Evolutionary conservation across 2,113 vertebrate genomes (phyloP), one percentile per base, ranked within the genome.

Genomic region (Channa maculata): DNA sequence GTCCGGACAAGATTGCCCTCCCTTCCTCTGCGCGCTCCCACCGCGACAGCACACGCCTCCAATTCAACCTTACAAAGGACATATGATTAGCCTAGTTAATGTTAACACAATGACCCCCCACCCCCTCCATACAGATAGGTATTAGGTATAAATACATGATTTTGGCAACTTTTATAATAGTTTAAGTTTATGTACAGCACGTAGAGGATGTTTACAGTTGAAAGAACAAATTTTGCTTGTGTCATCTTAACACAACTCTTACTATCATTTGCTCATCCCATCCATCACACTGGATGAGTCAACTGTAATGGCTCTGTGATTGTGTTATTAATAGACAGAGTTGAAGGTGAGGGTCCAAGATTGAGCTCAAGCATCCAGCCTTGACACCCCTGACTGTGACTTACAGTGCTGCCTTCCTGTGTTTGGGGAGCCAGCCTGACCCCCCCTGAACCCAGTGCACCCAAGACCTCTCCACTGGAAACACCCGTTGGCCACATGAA

Each of bases 11-110:
- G 81, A 87, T 91, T 86, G 91, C 93, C 94, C 94, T 93, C 93
- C 94, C 93, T 95, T 93, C 94, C 94, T 92, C 70, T 94, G 91
- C 88, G 87, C 92, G 84, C 89, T 88, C 89, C 71, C 91, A 71
- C 78, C 67, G 83, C 84, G 50, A 80, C 87, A 90, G 92, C 93
- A 89, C 93, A 93, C 94, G 93, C 94, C 93, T 93, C 89, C 91
- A 88, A 83, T 88, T 87, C 91, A 88, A 73, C 65, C 60, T 79
- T 59, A 83, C 83, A 84, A 88, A 86, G 81, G 70, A 67, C 75
- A 82, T 67, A 84, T 79, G 84, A 82, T 87, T 84, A 75, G 60
- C 39, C 73, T 62, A 59, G 80, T 82, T 60, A 60, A 24, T 74
- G 85, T 69, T 79, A 71, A 82, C 79, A 75, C 80, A 75, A 65